phyloP scores from a whole-genome alignment of 2,797 vertebrate species.

The Sebastes taczanowskii region DNA sequence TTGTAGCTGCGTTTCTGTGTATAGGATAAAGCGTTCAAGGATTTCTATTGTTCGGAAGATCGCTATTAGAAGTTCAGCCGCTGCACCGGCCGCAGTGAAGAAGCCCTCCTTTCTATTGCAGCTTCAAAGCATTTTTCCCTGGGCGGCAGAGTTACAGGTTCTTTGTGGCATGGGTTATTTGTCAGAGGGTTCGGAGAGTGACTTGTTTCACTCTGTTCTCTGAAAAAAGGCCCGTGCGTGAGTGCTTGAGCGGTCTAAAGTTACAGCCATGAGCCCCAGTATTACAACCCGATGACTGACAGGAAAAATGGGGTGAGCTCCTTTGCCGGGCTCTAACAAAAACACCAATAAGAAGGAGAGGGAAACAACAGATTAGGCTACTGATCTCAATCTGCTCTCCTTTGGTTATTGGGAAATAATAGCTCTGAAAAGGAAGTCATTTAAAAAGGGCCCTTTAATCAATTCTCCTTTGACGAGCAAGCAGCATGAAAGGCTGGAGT shows the following conservation, averaged over 20 bases:
- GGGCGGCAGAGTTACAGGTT: slow-evolving; percentile 81
- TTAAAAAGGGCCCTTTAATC: slow-evolving; percentile 85
- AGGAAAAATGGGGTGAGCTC: slow-evolving; percentile 81
- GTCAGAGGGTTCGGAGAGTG: slow-evolving; percentile 83
- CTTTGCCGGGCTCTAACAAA: slow-evolving; percentile 76
- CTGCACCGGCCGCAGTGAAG: slow-evolving; percentile 45
- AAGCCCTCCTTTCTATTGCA: slow-evolving; percentile 78
- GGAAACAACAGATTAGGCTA: slow-evolving; percentile 81
- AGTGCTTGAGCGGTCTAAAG: slow-evolving; percentile 79
- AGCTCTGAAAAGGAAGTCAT: slow-evolving; percentile 83
- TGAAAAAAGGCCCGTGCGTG: slow-evolving; percentile 74
- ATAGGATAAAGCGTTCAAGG: slow-evolving; percentile 35
- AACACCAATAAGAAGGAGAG: slow-evolving; percentile 81
- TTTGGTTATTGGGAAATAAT: slow-evolving; percentile 85
- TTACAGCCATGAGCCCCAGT: slow-evolving; percentile 79
- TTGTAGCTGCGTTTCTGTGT: slow-evolving; percentile 22
- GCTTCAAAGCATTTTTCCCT: slow-evolving; percentile 84
- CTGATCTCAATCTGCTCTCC: slow-evolving; percentile 79
- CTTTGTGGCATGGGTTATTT: slow-evolving; percentile 85
- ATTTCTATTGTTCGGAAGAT: slow-evolving; percentile 32
- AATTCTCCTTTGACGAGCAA: slow-evolving; percentile 80
- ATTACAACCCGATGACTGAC: slow-evolving; percentile 87
- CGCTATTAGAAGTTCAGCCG: slow-evolving; percentile 22
- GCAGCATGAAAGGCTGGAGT: slow-evolving; percentile 77
- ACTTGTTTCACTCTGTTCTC: slow-evolving; percentile 81